Evolutionary conservation across 2,888 invertebrate genomes (phyloP).

Genomic region (Drosophila planitibia): DNA sequence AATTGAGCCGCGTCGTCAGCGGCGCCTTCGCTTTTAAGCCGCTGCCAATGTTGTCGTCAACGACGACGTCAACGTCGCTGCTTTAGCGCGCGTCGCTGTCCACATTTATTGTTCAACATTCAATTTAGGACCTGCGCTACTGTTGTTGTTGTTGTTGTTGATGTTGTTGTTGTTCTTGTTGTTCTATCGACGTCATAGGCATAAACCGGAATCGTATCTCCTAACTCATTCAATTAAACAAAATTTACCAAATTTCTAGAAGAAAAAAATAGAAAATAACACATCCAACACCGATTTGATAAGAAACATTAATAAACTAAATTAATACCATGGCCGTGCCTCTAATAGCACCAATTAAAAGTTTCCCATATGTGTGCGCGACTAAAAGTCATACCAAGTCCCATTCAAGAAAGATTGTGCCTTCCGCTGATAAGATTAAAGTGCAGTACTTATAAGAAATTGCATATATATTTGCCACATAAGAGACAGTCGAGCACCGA

Average conservation of each 20-base stretch:
- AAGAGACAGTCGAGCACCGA: not conserved
- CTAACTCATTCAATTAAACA: constrained; percentile 66
- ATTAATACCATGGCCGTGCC: constrained; percentile 2
- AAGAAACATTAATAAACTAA: constrained; percentile 11
- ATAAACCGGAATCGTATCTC: constrained; percentile 64
- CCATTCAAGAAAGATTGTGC: constrained; percentile 3
- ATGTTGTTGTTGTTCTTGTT: constrained; percentile 10
- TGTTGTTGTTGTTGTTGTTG: constrained; percentile 6
- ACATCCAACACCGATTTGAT: constrained; percentile 12
- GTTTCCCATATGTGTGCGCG: not conserved
- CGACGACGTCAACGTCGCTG: constrained; percentile 12
- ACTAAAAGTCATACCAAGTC: not conserved
- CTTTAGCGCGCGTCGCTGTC: constrained; percentile 9
- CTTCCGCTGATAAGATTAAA: constrained; percentile 24
- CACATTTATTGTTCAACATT: constrained; percentile 64
- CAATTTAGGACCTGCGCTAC: constrained; percentile 55
- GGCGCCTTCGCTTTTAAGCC: constrained; percentile 55
- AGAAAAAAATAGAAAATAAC: constrained; percentile 2
- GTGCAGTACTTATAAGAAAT: not conserved
- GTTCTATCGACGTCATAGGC: constrained; percentile 23
- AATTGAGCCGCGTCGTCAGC: constrained; percentile 52
- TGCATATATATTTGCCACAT: not conserved
- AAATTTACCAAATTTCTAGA: constrained; percentile 41
- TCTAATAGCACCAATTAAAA: constrained; percentile 29
- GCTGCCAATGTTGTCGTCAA: constrained; percentile 14